Conservation (phyloP, 2,888 invertebrate genomes). For the Caprella mutica region DNA sequence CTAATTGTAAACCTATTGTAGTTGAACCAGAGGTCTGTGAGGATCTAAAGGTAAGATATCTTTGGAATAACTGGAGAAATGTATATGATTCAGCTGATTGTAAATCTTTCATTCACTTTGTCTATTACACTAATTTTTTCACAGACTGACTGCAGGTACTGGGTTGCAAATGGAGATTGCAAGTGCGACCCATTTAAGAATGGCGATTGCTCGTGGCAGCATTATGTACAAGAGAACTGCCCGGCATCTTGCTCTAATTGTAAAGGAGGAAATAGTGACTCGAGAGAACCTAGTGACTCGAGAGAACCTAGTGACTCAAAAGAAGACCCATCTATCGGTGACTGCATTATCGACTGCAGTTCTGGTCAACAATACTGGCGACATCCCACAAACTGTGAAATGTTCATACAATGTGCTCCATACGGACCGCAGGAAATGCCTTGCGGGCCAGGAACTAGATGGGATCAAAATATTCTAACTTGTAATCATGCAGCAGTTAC, state of each 20-base stretch:
- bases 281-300: too few relatives aligned
- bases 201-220: conserved; percentile 16
- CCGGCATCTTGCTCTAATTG: conserved; percentile 15
- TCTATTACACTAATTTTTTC: background rate
- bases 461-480: conserved; percentile 13
- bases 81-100: too few relatives aligned
- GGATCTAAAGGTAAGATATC: too few relatives aligned
- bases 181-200: conserved; percentile 9
- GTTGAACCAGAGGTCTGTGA: too few relatives aligned
- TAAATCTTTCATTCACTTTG: too few relatives aligned
- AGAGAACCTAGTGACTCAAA: background rate
- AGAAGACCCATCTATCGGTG: conserved; percentile 2
- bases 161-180: conserved; percentile 19
- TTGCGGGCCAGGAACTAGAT: conserved; percentile 8
- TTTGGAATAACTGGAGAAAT: too few relatives aligned
- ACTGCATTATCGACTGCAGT: conserved; percentile 8
- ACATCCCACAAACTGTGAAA: conserved; percentile 27
- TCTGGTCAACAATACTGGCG: conserved; percentile 17
- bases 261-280: conserved; percentile 3
- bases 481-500: conserved; percentile 11
- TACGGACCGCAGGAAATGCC: conserved; percentile 21
- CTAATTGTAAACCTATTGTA: too few relatives aligned
- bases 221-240: conserved; percentile 17
- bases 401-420: conserved; percentile 34
- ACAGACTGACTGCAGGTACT: conserved; percentile 11